Evolutionary conservation across 2,113 vertebrate species (phyloP).

Genomic region (Anolis sagrei): DNA sequence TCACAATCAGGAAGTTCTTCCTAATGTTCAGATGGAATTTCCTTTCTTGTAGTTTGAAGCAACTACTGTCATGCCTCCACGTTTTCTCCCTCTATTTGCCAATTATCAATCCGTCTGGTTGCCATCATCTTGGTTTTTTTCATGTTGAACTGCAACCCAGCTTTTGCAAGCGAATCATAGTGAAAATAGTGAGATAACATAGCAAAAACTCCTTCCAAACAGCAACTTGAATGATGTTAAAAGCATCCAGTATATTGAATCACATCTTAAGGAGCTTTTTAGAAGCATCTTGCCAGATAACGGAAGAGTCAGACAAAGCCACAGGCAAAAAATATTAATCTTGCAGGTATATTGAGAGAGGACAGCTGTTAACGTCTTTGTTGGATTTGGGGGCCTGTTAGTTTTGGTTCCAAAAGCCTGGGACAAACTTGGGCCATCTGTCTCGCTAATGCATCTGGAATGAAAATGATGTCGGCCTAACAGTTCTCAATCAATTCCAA

Average conservation of each 20-base stretch:
- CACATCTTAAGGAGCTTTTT: slow-evolving; percentile 23
- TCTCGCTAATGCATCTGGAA: slow-evolving; percentile 5
- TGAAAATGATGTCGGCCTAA: slow-evolving; percentile 6
- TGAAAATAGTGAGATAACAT: too few species aligned
- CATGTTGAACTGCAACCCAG: too few species aligned
- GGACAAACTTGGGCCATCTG: slow-evolving; percentile 36
- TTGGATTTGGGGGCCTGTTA: not conserved
- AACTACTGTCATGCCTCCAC: too few species aligned
- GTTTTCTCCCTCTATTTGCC: too few species aligned
- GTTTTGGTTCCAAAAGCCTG: slow-evolving; percentile 31
- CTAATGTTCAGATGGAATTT: too few species aligned
- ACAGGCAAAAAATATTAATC: not conserved
- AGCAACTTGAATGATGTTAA: slow-evolving; percentile 41
- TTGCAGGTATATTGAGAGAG: slow-evolving; percentile 8
- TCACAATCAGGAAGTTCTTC: too few species aligned
- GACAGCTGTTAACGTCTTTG: not conserved
- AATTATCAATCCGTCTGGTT: too few species aligned
- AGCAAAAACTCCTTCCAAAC: not conserved
- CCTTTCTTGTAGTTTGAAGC: too few species aligned
- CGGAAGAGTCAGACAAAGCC: slow-evolving; percentile 15
- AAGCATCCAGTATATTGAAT: slow-evolving; percentile 14
- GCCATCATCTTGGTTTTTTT: too few species aligned
- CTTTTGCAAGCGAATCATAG: too few species aligned
- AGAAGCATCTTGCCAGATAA: slow-evolving; percentile 44
- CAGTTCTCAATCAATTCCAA: slow-evolving; percentile 45